These are phyloP conservation scores for Sycobia sp. DNA, from an alignment of 1,140 invertebrate species.

Conservation along the genomic window DNA sequence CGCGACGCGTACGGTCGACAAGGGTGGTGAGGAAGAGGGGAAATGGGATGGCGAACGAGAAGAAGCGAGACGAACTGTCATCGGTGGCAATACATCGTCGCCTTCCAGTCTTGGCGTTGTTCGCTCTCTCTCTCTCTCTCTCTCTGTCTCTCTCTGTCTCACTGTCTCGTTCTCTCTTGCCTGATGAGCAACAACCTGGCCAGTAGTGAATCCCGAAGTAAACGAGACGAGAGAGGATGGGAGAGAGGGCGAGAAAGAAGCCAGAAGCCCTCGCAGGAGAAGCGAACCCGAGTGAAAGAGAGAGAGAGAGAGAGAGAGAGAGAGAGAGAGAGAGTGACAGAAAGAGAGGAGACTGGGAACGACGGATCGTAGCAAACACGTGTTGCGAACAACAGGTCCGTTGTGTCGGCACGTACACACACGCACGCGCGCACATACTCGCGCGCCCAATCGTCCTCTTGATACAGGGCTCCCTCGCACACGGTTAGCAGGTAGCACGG, in stretches of 20 bases:
- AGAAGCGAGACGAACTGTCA: conserved; percentile 57
- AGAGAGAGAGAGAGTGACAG: conserved; percentile 34
- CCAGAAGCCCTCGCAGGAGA: no score
- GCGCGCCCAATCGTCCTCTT: no score
- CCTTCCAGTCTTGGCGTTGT: conserved; percentile 42
- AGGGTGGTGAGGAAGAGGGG: conserved; percentile 18
- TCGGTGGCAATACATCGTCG: conserved; percentile 58
- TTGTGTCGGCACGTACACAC: conserved; percentile 31
- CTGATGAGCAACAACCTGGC: no score
- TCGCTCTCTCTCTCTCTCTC: no score
- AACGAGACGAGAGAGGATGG: not conserved
- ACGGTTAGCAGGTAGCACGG: conserved; percentile 34
- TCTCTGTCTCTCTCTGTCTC: no score
- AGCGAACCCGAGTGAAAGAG: conserved; percentile 8
- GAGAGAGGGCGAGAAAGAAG: conserved; percentile 33
- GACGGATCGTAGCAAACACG: conserved; percentile 59
- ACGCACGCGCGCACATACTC: conserved; percentile 38
- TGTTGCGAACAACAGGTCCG: conserved; percentile 55
- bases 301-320: not conserved
- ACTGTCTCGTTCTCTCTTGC: no score
- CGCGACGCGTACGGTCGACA: no score
- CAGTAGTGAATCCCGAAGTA: no score
- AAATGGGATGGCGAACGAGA: conserved; percentile 20
- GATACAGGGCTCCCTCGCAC: conserved; percentile 15
- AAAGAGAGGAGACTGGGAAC: conserved; percentile 32